These are phyloP conservation scores for Gymnoscopelus microlampas DNA, from an alignment of 2,797 vertebrate species.

Conservation along the genomic window DNA sequence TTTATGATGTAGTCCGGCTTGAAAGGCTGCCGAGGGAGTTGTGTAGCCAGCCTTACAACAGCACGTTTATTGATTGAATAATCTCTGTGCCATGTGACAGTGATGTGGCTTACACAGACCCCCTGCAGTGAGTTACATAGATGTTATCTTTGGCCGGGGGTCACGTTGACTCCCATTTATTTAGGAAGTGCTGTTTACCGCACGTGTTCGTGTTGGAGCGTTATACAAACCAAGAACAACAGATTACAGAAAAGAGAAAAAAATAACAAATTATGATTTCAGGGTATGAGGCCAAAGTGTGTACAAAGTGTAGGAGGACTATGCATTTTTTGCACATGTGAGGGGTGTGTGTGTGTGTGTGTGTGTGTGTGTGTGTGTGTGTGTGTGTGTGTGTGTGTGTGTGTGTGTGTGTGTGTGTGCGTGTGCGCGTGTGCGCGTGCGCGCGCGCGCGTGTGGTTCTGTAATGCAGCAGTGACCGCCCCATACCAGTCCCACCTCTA, in stretches of 20 bases:
- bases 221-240: no score
- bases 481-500: no score
- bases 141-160: slow-evolving; percentile 48
- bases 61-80: slow-evolving; percentile 85
- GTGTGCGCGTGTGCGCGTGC: slow-evolving; percentile 3
- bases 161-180: slow-evolving; percentile 1
- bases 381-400: neutral
- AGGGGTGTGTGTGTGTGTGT: no score
- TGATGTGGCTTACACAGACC: slow-evolving; percentile 71
- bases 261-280: no score
- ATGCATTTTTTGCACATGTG: neutral
- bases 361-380: no score
- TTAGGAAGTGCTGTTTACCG: no score
- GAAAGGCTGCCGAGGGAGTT: slow-evolving; percentile 42
- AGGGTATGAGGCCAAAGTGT: no score
- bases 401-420: slow-evolving; percentile 1
- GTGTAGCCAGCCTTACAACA: slow-evolving; percentile 50
- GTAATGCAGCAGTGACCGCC: no score
- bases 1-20: slow-evolving; percentile 36
- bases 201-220: no score
- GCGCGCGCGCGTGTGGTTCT: neutral
- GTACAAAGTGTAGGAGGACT: no score
- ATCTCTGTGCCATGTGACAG: slow-evolving; percentile 78
- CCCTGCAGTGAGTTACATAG: slow-evolving; percentile 71
- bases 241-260: no score